Percentiles rank a stretch among this genome's conserved stretches.
Evolutionary conservation across 2,113 vertebrate species (phyloP).

Genomic region (Oreocharis arfaki): DNA sequence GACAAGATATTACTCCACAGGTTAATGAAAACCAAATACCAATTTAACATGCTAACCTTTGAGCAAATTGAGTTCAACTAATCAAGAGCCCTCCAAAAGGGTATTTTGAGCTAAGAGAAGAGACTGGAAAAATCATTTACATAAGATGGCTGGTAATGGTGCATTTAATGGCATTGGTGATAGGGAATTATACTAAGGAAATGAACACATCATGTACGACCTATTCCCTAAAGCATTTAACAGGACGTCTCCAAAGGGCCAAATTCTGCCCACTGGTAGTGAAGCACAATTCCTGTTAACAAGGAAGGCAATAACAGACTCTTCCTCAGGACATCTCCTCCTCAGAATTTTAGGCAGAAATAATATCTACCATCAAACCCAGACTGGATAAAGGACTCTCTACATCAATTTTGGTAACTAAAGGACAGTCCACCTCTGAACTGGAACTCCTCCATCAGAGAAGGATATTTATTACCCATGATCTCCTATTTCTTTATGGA

Average conservation of each 20-base stretch:
- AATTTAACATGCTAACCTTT: slow-evolving; percentile 67
- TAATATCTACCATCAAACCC: background rate
- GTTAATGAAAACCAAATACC: slow-evolving; percentile 71
- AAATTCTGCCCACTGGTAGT: background rate
- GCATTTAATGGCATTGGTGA: slow-evolving; percentile 40
- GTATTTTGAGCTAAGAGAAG: slow-evolving; percentile 55
- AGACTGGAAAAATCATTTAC: slow-evolving; percentile 54
- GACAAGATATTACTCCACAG: slow-evolving; percentile 63
- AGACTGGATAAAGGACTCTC: background rate
- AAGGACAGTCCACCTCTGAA: background rate
- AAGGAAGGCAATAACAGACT: background rate
- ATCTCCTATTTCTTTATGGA: background rate
- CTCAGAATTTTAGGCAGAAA: background rate
- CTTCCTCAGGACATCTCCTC: background rate
- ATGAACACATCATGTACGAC: background rate
- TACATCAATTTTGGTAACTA: background rate
- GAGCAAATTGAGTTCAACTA: slow-evolving; percentile 71
- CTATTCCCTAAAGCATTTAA: slow-evolving; percentile 27
- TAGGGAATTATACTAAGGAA: slow-evolving; percentile 11
- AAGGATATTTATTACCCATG: background rate
- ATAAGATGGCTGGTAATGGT: slow-evolving; percentile 50
- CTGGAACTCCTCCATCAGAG: background rate
- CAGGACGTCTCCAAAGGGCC: background rate
- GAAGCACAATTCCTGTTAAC: background rate
- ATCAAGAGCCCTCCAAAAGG: slow-evolving; percentile 64